Percentiles rank a stretch among this genome's conserved stretches.
Conservation (phyloP, 2,888 invertebrate species). For the Melanotus villosus region DNA sequence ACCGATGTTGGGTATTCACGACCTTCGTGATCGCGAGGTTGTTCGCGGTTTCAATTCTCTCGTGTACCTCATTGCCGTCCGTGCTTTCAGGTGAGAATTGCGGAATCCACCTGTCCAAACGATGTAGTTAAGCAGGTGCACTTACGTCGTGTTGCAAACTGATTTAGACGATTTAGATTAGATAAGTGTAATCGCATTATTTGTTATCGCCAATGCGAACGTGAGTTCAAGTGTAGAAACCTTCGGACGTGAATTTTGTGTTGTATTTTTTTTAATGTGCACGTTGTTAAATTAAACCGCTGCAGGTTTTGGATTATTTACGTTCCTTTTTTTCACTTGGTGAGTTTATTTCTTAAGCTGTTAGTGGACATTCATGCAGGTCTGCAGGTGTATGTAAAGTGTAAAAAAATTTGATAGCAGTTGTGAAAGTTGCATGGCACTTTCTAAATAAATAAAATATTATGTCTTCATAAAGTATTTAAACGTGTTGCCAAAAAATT, state of each 20-base stretch:
- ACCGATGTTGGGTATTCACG: conserved; percentile 28
- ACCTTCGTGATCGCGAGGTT: conserved; percentile 39
- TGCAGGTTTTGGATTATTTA: conserved; percentile 9
- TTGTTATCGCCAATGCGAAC: not conserved
- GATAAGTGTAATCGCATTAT: not conserved
- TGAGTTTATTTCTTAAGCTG: conserved; percentile 8
- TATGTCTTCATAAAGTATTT: conserved; percentile 10
- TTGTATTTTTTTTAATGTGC: not conserved
- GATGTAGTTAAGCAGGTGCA: conserved; percentile 36
- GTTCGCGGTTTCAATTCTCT: conserved; percentile 25
- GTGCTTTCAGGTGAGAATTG: conserved; percentile 39
- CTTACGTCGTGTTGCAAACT: conserved; percentile 14
- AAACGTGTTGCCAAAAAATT: conserved; percentile 17
- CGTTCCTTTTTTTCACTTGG: too few species aligned
- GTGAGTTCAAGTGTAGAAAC: not conserved
- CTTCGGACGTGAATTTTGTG: conserved; percentile 1
- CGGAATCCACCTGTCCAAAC: conserved; percentile 26
- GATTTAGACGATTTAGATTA: conserved; percentile 28
- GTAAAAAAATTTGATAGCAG: conserved; percentile 28
- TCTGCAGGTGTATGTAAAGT: conserved; percentile 9
- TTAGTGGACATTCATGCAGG: not conserved
- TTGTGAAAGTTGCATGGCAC: conserved; percentile 39
- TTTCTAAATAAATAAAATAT: conserved; percentile 46
- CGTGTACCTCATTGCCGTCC: conserved; percentile 26
- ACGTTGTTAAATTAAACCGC: not conserved